A percentile compares a stretch with the other conserved stretches of the same genome.
These are phyloP conservation scores for Cyphomyrus plagiostoma DNA, from an alignment of 2,113 vertebrate genomes.

Conservation along the genomic window DNA sequence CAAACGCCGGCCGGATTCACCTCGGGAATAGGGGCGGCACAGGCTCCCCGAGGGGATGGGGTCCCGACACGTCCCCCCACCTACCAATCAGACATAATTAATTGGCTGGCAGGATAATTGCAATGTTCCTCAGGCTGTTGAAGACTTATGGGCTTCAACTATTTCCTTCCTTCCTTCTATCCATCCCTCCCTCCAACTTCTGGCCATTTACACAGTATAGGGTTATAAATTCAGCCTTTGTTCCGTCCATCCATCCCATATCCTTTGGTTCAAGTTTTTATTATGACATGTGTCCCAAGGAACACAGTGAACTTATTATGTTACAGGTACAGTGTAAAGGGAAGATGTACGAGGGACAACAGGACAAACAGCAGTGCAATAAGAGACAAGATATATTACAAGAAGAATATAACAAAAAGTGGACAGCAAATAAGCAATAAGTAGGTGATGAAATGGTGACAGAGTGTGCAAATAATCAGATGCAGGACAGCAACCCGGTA, in stretches of 20 bases:
- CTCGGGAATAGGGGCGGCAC: constrained; percentile 37
- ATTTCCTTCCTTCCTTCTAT: background rate
- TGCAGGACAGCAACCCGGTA: background rate
- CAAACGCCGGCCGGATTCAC: constrained; percentile 45
- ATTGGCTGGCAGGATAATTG: constrained; percentile 38
- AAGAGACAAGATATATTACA: background rate
- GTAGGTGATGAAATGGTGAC: background rate
- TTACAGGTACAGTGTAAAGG: background rate
- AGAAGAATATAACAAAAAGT: background rate
- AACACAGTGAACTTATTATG: background rate
- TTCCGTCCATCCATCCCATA: background rate
- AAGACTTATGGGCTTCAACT: background rate
- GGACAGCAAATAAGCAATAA: background rate
- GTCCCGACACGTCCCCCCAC: constrained; percentile 40
- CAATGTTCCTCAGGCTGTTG: background rate
- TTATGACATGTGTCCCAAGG: background rate
- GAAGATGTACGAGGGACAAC: background rate
- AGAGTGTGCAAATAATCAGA: background rate
- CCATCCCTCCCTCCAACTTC: background rate
- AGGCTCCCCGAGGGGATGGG: constrained; percentile 22
- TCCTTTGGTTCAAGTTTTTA: background rate
- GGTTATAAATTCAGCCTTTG: background rate
- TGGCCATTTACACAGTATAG: background rate
- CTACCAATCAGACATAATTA: constrained; percentile 51
- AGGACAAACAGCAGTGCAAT: background rate